Percentiles rank a stretch among this genome's conserved stretches.
Conservation (phyloP, 2,797 vertebrate genomes). For the Lerista edwardsae region DNA sequence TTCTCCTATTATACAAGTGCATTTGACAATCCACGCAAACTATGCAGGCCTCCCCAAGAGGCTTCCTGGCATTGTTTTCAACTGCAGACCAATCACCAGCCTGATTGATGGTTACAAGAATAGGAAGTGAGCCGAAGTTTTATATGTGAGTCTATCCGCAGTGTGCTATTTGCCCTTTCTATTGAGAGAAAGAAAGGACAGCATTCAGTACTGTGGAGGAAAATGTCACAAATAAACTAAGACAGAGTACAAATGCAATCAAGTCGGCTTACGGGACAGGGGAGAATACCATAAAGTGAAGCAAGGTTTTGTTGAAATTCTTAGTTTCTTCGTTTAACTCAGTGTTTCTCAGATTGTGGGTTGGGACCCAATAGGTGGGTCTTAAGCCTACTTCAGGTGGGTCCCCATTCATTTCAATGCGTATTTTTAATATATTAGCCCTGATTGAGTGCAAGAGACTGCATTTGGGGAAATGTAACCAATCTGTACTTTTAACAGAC, state of each 20-base stretch:
- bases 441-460: no score
- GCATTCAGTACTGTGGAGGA: neutral
- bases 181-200: neutral
- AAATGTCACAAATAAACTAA: conserved; percentile 4
- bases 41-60: neutral
- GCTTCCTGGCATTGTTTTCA: conserved; percentile 21
- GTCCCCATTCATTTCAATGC: no score
- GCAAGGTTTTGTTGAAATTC: neutral
- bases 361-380: no score
- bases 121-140: conserved; percentile 3
- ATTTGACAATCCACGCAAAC: neutral
- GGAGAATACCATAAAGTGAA: neutral
- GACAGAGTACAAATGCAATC: conserved; percentile 6
- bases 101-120: neutral
- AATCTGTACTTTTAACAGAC: no score
- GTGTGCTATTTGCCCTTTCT: neutral
- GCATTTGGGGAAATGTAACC: no score
- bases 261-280: neutral
- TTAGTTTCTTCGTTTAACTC: neutral
- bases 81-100: neutral
- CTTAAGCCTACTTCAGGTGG: no score
- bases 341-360: no score
- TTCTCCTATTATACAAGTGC: neutral
- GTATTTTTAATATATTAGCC: no score
- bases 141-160: neutral